Conservation (phyloP, 2,797 vertebrate genomes). For the Echiichthys vipera region DNA sequence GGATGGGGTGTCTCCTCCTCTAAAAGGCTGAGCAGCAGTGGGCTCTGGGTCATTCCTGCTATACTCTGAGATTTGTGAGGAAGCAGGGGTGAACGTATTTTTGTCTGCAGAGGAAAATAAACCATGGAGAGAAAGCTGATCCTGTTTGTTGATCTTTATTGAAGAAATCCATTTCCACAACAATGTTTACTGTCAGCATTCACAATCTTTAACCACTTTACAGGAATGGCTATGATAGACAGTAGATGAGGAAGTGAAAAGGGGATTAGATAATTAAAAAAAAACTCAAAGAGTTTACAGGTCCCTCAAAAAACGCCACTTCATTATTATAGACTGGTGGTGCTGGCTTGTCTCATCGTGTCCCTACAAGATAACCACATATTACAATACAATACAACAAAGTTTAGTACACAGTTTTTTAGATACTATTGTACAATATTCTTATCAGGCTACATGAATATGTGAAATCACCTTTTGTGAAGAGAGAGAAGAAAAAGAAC, state of each 20-base stretch:
- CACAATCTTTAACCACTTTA: not conserved
- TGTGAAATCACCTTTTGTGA: not conserved
- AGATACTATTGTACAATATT: not conserved
- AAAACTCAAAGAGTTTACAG: no score
- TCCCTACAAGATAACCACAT: not conserved
- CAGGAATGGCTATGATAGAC: not conserved
- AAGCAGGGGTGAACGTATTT: no score
- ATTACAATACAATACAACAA: not conserved
- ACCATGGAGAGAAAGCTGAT: no score
- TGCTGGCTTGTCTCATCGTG: not conserved
- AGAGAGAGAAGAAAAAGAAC: not conserved
- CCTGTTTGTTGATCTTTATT: no score
- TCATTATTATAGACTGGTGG: not conserved
- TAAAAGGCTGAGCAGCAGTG: no score
- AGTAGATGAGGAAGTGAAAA: constrained; percentile 6
- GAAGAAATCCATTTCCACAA: no score
- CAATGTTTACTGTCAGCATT: no score
- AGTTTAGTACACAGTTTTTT: no score
- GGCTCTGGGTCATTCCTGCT: no score
- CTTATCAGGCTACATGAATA: not conserved
- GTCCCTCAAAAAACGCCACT: not conserved
- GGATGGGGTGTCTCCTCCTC: no score
- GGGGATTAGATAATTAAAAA: not conserved
- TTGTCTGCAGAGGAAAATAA: no score
- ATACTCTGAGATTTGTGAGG: no score